Base-by-base conservation (phyloP, 2,113 vertebrate genomes). In the Haemorhous mexicanus region DNA sequence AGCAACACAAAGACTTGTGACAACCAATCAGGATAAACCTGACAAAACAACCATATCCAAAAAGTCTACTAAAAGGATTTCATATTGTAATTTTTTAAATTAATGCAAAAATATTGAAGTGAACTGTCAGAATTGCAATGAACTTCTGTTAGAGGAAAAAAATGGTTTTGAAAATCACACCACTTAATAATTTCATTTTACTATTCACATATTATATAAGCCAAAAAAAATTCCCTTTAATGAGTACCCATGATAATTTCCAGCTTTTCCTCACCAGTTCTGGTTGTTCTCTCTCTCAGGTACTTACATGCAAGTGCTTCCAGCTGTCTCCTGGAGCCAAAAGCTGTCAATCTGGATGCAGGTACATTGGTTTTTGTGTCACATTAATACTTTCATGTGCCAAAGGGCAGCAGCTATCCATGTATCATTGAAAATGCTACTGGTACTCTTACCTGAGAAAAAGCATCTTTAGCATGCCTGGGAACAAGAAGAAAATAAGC, bases 1-100 rank as follows among this genome's bases (percentile, higher is more conserved):
- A 84, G 91, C 15, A 19, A 64, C 39, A 89, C 78, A 98, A 97
- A 82, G 28, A 96, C 94, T 94, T 98, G 96, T 72, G 97, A 80
- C 80, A 97, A 77, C 69, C 91, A 97, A 73, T 95, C 93, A 96
- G 97, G 94, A 94, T 97, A 97, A 6, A 98, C 59, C 97, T 97
- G 93, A 58, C 50, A 96, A 94, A 92, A 94, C 47, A 64, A 82
- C 26, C 81, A 53, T 43, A 74, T 78, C 58, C 49, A 75, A 55
- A 53, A 78, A 75, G n/a, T n/a, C 26, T 50, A 64, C 35, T 12
- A 61, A 92, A 84, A 18, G 46, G 35, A 66, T 55, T 61, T 72
- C 12, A 26, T 44, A 32, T 16, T 53, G 39, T 22, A 49, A 23
- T 76, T 24, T 61, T 76, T 49, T 46, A 6, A 72, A 46, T 73